These are phyloP conservation scores for Crossocerus cetratus DNA, from an alignment of 2,888 invertebrate species.

Conservation along the genomic window DNA sequence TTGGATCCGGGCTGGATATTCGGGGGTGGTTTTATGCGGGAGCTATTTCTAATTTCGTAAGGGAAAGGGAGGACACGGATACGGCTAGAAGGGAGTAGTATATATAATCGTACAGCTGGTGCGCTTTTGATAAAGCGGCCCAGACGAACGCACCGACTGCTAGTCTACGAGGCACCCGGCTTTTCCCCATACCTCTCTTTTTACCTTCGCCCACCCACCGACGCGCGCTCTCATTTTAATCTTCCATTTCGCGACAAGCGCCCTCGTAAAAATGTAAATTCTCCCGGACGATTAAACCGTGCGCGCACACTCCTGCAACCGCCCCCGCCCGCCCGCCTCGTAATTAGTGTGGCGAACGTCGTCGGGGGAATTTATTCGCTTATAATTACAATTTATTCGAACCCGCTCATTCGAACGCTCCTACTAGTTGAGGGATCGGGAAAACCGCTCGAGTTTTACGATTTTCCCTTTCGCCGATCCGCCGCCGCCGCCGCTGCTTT, in stretches of 20 bases:
- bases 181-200: neutral
- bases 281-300: slow-evolving; percentile 49
- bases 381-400: slow-evolving; percentile 46
- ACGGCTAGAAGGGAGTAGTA: too few species aligned
- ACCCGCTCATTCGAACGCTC: neutral
- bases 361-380: slow-evolving; percentile 37
- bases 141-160: slow-evolving; percentile 19
- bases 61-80: too few species aligned
- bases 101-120: slow-evolving; percentile 32
- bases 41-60: too few species aligned
- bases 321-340: neutral
- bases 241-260: slow-evolving; percentile 11
- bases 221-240: slow-evolving; percentile 20
- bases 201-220: too few species aligned
- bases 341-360: slow-evolving; percentile 44
- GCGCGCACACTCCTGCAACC: slow-evolving; percentile 22
- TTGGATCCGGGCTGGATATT: neutral
- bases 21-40: too few species aligned
- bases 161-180: neutral
- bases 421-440: too few species aligned
- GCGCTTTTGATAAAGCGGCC: slow-evolving; percentile 20
- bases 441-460: neutral
- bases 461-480: slow-evolving; percentile 5
- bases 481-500: neutral
- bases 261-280: slow-evolving; percentile 57